phyloP scores from a whole-genome alignment of 2,888 invertebrate genomes.

The Phymatocera aterrima region DNA sequence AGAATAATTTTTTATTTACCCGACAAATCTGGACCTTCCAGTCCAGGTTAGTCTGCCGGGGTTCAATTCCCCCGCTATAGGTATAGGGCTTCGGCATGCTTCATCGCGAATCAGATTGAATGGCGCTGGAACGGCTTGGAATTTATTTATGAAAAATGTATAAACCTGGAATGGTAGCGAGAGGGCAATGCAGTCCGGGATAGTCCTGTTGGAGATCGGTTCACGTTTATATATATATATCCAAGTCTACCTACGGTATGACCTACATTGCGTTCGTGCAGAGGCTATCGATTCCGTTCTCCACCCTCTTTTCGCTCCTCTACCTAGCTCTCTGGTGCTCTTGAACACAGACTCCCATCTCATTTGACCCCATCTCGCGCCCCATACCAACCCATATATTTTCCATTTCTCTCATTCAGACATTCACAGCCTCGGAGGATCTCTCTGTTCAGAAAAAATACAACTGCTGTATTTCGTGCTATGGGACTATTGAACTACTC shows the following conservation, averaged over 20 bases:
- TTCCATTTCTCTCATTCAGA: slow-evolving; percentile 38
- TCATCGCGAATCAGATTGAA: slow-evolving; percentile 39
- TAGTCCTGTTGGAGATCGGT: slow-evolving; percentile 35
- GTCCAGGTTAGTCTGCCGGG: background rate
- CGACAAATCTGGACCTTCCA: slow-evolving; percentile 36
- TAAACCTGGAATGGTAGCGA: slow-evolving; percentile 52
- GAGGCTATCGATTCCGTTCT: slow-evolving; percentile 42
- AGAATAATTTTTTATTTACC: slow-evolving; percentile 3
- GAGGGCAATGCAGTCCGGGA: slow-evolving; percentile 31
- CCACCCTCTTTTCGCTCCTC: slow-evolving; percentile 14
- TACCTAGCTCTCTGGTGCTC: slow-evolving; percentile 55
- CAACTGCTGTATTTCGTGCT: slow-evolving; percentile 37
- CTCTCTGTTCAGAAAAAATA: slow-evolving; percentile 29
- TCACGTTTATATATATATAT: background rate
- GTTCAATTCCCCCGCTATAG: background rate
- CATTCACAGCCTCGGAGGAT: slow-evolving; percentile 28
- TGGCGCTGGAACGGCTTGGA: slow-evolving; percentile 51
- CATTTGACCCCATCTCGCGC: slow-evolving; percentile 60
- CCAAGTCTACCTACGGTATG: slow-evolving; percentile 28
- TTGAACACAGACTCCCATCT: slow-evolving; percentile 71
- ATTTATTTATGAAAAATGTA: slow-evolving; percentile 66
- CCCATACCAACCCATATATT: slow-evolving; percentile 39
- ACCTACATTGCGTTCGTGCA: slow-evolving; percentile 45
- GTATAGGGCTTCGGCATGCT: background rate
- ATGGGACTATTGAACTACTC: slow-evolving; percentile 19